Evolutionary conservation across 2,113 vertebrate species (phyloP).

Genomic region (Malurus cyaneus): DNA sequence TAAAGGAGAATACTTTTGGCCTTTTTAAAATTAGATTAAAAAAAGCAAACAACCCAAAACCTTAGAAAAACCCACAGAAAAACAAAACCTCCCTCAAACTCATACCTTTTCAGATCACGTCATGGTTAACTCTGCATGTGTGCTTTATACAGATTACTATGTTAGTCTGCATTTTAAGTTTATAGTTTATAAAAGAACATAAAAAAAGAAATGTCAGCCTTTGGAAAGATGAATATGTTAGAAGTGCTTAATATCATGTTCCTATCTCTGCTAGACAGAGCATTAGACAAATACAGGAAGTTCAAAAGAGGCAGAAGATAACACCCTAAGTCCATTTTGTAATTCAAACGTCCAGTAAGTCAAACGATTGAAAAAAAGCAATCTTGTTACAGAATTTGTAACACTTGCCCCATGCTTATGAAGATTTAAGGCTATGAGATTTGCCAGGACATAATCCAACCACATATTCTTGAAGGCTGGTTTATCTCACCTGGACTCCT

Average conservation of each 20-base stretch:
- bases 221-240: background rate
- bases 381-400: background rate
- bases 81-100: background rate
- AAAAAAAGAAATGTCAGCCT: background rate
- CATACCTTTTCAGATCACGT: background rate
- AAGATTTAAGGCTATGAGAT: background rate
- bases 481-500: background rate
- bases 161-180: background rate
- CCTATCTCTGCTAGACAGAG: background rate
- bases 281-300: background rate
- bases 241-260: background rate
- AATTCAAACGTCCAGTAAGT: background rate
- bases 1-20: background rate
- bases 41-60: background rate
- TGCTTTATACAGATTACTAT: background rate
- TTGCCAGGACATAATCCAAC: background rate
- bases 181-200: background rate
- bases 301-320: background rate
- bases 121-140: background rate
- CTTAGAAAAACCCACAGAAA: rapidly evolving
- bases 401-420: background rate
- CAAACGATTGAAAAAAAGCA: background rate
- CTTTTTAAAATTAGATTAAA: background rate
- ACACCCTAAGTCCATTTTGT: background rate
- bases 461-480: background rate